These are phyloP conservation scores for Melanotaenia duboulayi DNA, from an alignment of 2,113 vertebrate species.

Conservation along the genomic window DNA sequence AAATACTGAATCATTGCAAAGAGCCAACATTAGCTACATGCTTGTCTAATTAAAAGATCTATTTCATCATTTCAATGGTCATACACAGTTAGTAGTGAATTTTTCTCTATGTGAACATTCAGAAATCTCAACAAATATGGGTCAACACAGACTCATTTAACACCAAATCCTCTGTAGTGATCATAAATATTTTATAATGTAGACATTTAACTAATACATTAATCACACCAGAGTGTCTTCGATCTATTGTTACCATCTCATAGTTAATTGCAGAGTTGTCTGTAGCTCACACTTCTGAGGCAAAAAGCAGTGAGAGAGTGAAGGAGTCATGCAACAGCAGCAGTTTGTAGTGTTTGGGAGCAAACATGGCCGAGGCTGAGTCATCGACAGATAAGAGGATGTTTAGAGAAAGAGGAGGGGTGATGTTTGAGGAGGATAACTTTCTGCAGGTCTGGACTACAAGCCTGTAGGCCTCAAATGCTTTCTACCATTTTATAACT, in stretches of 20 bases:
- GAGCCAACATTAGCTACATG: neutral
- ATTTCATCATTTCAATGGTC: neutral
- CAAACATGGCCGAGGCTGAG: slow-evolving; percentile 79
- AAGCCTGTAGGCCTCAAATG: neutral
- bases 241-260: neutral
- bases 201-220: neutral
- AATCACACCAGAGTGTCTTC: too few species aligned
- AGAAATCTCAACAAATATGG: neutral
- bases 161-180: neutral
- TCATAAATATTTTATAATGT: neutral
- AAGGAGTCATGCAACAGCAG: slow-evolving; percentile 35
- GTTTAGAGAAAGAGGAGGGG: slow-evolving; percentile 36
- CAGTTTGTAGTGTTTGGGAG: slow-evolving; percentile 63
- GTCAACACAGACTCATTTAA: neutral
- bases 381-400: slow-evolving; percentile 66
- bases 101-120: neutral
- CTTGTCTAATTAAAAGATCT: neutral
- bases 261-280: neutral
- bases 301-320: neutral
- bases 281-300: neutral
- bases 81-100: neutral
- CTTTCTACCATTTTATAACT: neutral
- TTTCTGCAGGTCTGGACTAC: neutral
- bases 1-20: neutral
- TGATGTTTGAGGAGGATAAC: slow-evolving; percentile 15